phyloP scores from a whole-genome alignment of 2,113 vertebrate genomes.

The Poeciliopsis turrubarensis region DNA sequence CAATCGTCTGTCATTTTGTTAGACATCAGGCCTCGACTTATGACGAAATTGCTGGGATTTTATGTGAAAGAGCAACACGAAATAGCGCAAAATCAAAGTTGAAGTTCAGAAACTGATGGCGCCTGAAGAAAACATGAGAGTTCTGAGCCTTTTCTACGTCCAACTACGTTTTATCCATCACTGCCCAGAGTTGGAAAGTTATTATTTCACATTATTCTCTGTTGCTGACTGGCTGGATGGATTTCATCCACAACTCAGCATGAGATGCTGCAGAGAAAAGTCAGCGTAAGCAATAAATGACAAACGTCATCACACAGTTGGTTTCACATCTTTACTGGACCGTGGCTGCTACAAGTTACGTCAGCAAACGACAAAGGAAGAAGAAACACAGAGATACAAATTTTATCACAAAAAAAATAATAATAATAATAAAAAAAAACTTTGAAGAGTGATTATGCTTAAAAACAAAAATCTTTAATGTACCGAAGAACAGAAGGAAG shows the following conservation, averaged over 20 bases:
- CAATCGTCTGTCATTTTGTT: not conserved
- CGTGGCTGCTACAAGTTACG: constrained; percentile 62
- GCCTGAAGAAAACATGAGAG: not conserved
- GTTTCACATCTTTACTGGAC: constrained; percentile 74
- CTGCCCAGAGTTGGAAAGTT: not conserved
- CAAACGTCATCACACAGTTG: not conserved
- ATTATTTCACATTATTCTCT: not conserved
- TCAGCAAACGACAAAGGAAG: constrained; percentile 43
- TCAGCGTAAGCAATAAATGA: not conserved
- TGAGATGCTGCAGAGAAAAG: not conserved
- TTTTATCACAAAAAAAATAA: constrained; percentile 39
- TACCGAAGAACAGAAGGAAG: constrained; percentile 24
- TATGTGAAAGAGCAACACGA: not conserved
- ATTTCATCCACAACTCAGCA: not conserved
- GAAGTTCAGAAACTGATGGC: not conserved
- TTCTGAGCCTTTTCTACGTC: no score
- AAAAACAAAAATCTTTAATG: constrained; percentile 38
- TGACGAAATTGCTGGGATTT: not conserved
- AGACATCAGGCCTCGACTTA: not conserved
- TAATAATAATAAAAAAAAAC: constrained; percentile 33
- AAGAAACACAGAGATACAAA: constrained; percentile 32
- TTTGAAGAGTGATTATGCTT: constrained; percentile 39
- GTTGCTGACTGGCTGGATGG: not conserved
- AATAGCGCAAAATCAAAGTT: not conserved
- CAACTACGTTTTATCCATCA: not conserved